Base-by-base conservation (phyloP, 2,113 vertebrate genomes). In the Strigops habroptila region DNA sequence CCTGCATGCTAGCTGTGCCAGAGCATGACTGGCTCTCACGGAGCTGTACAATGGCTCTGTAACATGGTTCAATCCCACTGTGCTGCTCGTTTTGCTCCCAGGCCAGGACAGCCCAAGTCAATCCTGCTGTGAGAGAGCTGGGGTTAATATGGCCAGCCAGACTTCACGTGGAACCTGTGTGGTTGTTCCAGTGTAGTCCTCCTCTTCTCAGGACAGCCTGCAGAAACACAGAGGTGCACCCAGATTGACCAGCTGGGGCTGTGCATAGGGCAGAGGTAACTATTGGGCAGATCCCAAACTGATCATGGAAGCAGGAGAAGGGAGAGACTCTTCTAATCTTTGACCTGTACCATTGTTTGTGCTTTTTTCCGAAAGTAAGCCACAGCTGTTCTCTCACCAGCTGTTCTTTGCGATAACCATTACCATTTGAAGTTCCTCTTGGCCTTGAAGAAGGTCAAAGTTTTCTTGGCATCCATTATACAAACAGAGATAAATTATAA, bases 251-350 rank as follows among this genome's bases (percentile, higher is more conserved):
- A 55, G 28, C 30, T 87, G 33, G 23, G 44, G 39, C 68, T 85
- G 8, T 65, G 27, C n/a, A 7, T 12, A 84, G 53, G 67, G 44
- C 71, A 88, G 70, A 75, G 23, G 49, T 48, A 53, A 67, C 43
- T 64, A 21, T 30, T 35, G 57, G 33, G 57, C 9, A 35, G 57
- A 59, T 59, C 25, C 37, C 71, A 90, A 31, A 65, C 24, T 83
- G 82, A 70, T 71, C 68, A 60, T 81, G 90, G 59, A 88, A 87
- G 35, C 35, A 90, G 55, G 60, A 84, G 57, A 91, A 88, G 79
- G 79, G 59, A 90, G 79, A 90, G 12, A 57, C 87, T 69, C 39
- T 64, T 88, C 59, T 94, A 35, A 78, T 84, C 93, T 96, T 91
- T 95, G 90, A 88, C 80, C 79, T 83, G 43, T 77, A 27, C 71